Evolutionary conservation across 1,140 invertebrate genomes (phyloP).

Genomic region (Nephotettix cincticeps): DNA sequence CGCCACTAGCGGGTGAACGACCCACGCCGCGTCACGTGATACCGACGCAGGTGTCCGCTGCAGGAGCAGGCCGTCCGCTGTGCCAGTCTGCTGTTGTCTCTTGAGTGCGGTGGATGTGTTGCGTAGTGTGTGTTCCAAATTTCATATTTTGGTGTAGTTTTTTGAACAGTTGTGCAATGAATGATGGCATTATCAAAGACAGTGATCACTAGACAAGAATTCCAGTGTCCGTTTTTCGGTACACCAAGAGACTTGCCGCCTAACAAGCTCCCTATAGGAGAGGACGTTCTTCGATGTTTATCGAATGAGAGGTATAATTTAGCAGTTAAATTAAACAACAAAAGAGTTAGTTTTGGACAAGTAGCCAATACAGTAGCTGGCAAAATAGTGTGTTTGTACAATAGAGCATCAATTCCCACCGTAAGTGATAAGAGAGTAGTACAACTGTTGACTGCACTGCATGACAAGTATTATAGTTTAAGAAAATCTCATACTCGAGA

Average conservation of each 20-base stretch:
- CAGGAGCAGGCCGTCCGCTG: too few relatives aligned
- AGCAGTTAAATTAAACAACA: neutral
- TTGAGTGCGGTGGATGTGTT: too few relatives aligned
- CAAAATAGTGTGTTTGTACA: slow-evolving; percentile 30
- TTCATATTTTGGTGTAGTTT: too few relatives aligned
- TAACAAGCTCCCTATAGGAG: neutral
- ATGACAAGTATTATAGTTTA: neutral
- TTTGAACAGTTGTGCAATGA: too few relatives aligned
- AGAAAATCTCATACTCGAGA: neutral
- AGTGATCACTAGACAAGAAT: neutral
- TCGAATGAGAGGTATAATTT: neutral
- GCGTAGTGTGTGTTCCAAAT: too few relatives aligned
- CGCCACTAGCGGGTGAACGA: too few relatives aligned
- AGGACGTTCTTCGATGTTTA: neutral
- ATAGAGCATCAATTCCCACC: neutral
- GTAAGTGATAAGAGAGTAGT: neutral
- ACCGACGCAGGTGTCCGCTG: too few relatives aligned
- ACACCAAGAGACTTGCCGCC: neutral
- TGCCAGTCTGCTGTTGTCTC: too few relatives aligned
- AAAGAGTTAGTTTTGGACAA: slow-evolving; percentile 31
- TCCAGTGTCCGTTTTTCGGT: neutral
- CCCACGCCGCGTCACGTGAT: too few relatives aligned
- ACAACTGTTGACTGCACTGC: neutral
- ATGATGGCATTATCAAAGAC: too few relatives aligned
- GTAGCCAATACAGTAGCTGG: slow-evolving; percentile 39